phyloP scores from a whole-genome alignment of 1,140 invertebrate species.

The Ceratina japonica region DNA sequence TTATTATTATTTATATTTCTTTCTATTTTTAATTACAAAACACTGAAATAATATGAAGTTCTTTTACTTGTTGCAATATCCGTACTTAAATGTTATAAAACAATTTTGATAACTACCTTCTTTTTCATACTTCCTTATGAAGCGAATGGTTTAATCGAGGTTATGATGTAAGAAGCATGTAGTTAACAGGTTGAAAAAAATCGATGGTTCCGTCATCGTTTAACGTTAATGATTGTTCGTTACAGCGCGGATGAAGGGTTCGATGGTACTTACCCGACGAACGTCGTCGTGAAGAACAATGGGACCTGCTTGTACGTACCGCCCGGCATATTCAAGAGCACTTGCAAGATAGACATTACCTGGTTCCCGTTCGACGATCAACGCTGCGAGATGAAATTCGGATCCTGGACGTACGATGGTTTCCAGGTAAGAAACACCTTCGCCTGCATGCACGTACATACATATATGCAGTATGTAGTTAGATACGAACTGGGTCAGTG shows the following conservation, averaged over 20 bases:
- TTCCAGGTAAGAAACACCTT: constrained; percentile 86
- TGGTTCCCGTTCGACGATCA: constrained; percentile 99
- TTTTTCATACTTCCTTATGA: no score
- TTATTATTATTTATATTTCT: no score
- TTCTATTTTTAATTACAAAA: no score
- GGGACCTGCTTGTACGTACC: constrained; percentile 98
- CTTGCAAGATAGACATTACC: constrained; percentile 99
- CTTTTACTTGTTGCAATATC: no score
- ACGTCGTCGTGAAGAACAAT: constrained; percentile 96
- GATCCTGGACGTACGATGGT: constrained; percentile 98
- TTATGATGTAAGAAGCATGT: no score
- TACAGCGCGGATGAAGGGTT: constrained; percentile 98
- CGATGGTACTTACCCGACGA: constrained; percentile 98
- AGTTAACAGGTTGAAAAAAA: no score
- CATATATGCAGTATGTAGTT: no score
- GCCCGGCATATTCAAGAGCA: constrained; percentile 99
- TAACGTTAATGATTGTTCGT: constrained; percentile 54
- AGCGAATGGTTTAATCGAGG: no score
- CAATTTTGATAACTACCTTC: no score
- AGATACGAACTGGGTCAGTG: constrained; percentile 13
- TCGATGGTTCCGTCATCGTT: constrained; percentile 15
- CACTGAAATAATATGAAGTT: no score
- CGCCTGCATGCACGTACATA: neutral
- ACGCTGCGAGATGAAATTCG: constrained; percentile 98
- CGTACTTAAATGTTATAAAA: no score